phyloP scores from a whole-genome alignment of 2,888 invertebrate species.

The Eristalis arbustorum region DNA sequence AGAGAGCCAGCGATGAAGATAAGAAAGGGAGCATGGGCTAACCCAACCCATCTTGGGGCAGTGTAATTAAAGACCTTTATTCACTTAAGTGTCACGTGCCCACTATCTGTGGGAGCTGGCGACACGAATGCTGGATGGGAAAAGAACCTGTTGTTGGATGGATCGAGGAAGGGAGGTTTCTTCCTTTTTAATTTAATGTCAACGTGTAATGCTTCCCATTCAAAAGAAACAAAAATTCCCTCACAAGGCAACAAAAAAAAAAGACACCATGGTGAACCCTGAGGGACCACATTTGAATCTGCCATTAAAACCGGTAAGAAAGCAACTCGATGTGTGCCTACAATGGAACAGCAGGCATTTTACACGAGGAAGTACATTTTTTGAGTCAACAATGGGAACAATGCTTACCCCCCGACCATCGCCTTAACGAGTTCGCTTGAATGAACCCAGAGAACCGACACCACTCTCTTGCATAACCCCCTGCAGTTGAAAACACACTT shows the following conservation, averaged over 20 bases:
- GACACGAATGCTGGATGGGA: too few relatives aligned
- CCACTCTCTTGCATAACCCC: neutral
- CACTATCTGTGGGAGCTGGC: neutral
- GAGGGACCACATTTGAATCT: neutral
- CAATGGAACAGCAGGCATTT: neutral
- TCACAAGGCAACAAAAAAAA: neutral
- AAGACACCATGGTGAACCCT: neutral
- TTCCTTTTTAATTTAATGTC: too few relatives aligned
- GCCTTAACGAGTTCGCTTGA: neutral
- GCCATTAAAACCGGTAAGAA: neutral
- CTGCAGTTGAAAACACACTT: neutral
- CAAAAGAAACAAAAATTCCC: neutral
- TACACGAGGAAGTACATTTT: neutral
- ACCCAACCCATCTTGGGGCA: neutral
- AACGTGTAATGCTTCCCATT: too few relatives aligned
- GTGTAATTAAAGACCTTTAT: neutral
- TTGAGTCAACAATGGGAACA: neutral
- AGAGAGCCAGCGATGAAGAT: too few relatives aligned
- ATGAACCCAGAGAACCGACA: neutral
- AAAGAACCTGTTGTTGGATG: too few relatives aligned
- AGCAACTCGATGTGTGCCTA: neutral
- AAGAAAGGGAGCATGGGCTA: neutral
- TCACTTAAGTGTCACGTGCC: neutral
- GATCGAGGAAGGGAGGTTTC: too few relatives aligned
- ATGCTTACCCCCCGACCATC: neutral